Evolutionary conservation across 2,888 invertebrate species (phyloP), one percentile per base, ranked within the genome.

Genomic region (Spisula solida): DNA sequence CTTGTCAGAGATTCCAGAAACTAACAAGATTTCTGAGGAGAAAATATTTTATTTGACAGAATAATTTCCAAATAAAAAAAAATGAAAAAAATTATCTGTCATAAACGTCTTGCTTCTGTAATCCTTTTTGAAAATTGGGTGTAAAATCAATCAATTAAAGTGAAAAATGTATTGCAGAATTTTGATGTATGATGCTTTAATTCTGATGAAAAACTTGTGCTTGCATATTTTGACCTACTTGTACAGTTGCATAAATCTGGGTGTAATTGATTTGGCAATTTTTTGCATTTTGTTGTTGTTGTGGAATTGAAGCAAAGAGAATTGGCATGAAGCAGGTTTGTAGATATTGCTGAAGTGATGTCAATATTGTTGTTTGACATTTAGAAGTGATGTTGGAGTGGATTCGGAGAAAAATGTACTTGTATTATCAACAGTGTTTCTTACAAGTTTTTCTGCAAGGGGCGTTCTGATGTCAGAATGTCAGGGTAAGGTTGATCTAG

Each of bases 141-240:
- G 25, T 66, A 66, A 66, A 66, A 66, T 66, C 60, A 66, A 66
- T 66, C 60, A n/a, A 66, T 25, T 66, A n/a, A 10, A 25, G 60
- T 66, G 25, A 66, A 66, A 66, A 41, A 66, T 66, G 20, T 66
- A 66, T 25, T 66, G 14, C 25, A 25, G 60, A 66, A 66, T 66
- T n/a, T 66, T 66, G 60, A 66, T 66, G 60, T 25, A 66, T 66
- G n/a, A n/a, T 8, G n/a, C 60, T 66, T 66, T n/a, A n/a, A n/a
- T 66, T 66, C n/a, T 66, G 25, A 66, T 66, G 60, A 25, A 66
- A 8, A 25, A 66, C 10, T 41, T 10, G 12, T 66, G 60, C 60
- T 66, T 25, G 5, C 60, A 66, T n/a, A 16, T 51, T 66, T 8
- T 66, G 60, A 66, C 60, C 60, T 10, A 66, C 60, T 25, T n/a